Conservation (phyloP, 2,888 invertebrate species). For the Tetranychus truncatus region DNA sequence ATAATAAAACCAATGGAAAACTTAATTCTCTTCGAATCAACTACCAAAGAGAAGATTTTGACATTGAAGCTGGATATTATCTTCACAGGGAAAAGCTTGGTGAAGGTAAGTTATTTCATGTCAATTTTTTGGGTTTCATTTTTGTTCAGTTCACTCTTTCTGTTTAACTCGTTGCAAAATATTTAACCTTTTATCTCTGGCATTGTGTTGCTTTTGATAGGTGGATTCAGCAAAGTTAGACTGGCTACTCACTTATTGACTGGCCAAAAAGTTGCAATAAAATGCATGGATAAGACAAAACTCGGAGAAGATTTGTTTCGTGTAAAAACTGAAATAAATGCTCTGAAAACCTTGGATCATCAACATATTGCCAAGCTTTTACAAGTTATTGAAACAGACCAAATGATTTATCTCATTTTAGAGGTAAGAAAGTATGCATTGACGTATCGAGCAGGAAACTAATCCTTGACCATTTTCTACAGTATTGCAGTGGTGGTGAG, state of each 20-base stretch:
- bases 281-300: conserved; percentile 56
- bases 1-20: too few species aligned
- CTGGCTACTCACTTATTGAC: conserved; percentile 55
- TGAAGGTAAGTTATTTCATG: conserved; percentile 18
- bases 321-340: conserved; percentile 52
- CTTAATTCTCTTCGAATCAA: not conserved
- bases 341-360: conserved; percentile 49
- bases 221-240: conserved; percentile 65
- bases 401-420: conserved; percentile 54
- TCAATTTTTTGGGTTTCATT: not conserved
- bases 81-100: conserved; percentile 22
- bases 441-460: not conserved
- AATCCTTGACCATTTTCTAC: conserved; percentile 17
- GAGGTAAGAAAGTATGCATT: conserved; percentile 38
- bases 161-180: not conserved
- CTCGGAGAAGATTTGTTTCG: conserved; percentile 51
- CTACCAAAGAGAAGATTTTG: conserved; percentile 17
- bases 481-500: conserved; percentile 60
- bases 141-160: conserved; percentile 9
- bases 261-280: conserved; percentile 60
- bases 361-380: conserved; percentile 57
- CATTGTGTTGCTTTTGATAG: conserved; percentile 30
- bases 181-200: not conserved
- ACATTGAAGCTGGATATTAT: conserved; percentile 21
- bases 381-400: conserved; percentile 55